Evolutionary conservation across 2,113 vertebrate genomes (phyloP), one percentile per base, ranked within the genome.

Genomic region (Callocephalon fimbriatum): DNA sequence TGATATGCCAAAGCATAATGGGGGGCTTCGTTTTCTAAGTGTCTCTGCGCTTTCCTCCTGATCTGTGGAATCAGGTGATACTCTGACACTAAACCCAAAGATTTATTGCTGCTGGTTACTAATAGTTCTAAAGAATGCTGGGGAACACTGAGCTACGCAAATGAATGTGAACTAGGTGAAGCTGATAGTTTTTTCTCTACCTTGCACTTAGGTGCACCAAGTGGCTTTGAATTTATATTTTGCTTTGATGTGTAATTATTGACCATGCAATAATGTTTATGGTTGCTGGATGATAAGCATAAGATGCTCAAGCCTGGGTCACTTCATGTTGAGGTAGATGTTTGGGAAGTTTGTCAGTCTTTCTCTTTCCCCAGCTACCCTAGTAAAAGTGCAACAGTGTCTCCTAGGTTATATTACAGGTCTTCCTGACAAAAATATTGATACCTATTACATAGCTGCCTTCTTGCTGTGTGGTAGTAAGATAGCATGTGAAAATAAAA

Each of bases 1-100:
- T 93, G 80, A 85, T 86, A 66, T 91, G 83, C 86, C 95, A 93
- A 86, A 93, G 45, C 87, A 71, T 93, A 95, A 90, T 92, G 68
- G 61, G 40, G 66, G 66, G 70, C 44, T 81, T 95, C 76, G 73
- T 73, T 95, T 92, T 88, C 72, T 82, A 35, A 35, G 45, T 74
- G 29, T 44, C 58, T 92, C 50, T 88, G 47, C 44, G 44, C 76
- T 81, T 45, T 75, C 25, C 38, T 86, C n/a, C 68, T 84, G 65
- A 78, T 72, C 47, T 2, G 8, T 63, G 42, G 62, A 93, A 86
- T 44, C 93, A 94, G 62, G 58, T 92, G 85, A 75, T 88, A 67
- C 31, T 42, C 53, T 58, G 65, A 48, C 76, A 58, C 44, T 81
- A 95, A 94, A 70, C 16, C 42, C 63, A 20, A 66, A 76, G 88